Conservation (phyloP, 2,113 vertebrate genomes). For the Scatophagus argus region DNA sequence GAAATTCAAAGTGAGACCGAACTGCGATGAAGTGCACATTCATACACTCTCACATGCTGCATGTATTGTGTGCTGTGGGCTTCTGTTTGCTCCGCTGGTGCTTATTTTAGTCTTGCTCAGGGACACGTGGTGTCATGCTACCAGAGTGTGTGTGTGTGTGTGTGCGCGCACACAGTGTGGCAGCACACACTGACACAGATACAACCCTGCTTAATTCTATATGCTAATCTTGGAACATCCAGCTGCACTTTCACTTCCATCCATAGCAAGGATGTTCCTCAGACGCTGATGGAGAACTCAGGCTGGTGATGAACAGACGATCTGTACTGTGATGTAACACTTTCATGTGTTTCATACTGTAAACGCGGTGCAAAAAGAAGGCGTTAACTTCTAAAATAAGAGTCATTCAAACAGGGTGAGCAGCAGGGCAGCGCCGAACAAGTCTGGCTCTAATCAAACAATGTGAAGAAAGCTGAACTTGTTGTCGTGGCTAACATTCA, state of each 20-base stretch:
- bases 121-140: slow-evolving; percentile 47
- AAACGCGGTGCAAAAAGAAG: slow-evolving; percentile 19
- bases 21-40: slow-evolving; percentile 52
- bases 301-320: slow-evolving; percentile 35
- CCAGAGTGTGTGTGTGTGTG: slow-evolving; percentile 7
- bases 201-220: slow-evolving; percentile 73
- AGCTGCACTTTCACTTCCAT: slow-evolving; percentile 54
- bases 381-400: too few species aligned
- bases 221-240: slow-evolving; percentile 73
- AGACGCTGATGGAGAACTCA: slow-evolving; percentile 32
- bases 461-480: slow-evolving; percentile 38
- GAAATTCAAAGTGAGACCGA: slow-evolving; percentile 48
- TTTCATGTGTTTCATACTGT: slow-evolving; percentile 2
- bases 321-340: slow-evolving; percentile 40
- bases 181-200: slow-evolving; percentile 64
- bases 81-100: slow-evolving; percentile 42
- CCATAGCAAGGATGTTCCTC: slow-evolving; percentile 38
- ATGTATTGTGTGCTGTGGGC: slow-evolving; percentile 49
- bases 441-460: slow-evolving; percentile 48
- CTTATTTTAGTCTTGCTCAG: slow-evolving; percentile 61
- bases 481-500: slow-evolving; percentile 33
- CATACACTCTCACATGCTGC: slow-evolving; percentile 28
- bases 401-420: too few species aligned
- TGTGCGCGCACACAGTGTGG: slow-evolving; percentile 3
- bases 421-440: too few species aligned